phyloP scores from a whole-genome alignment of 1,140 invertebrate species.

The Tribolium castaneum region DNA sequence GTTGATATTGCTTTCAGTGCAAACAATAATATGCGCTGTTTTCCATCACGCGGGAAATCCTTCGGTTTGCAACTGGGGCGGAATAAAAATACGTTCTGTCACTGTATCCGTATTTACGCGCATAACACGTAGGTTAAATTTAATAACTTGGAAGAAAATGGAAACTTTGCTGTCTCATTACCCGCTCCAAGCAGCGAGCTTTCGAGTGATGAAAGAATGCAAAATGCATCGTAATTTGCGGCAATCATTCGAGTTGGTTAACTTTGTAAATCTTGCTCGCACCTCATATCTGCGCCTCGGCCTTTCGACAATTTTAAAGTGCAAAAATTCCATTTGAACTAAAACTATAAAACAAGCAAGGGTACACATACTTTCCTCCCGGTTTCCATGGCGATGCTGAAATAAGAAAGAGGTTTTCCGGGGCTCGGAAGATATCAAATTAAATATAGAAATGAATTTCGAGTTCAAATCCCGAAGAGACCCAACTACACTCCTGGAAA shows the following conservation, averaged over 20 bases:
- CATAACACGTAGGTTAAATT: not conserved
- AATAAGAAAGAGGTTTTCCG: conserved; percentile 47
- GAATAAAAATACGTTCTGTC: conserved; percentile 31
- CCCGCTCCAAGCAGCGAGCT: not conserved
- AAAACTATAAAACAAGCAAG: conserved; percentile 40
- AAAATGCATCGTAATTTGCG: conserved; percentile 7
- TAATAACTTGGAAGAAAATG: not conserved
- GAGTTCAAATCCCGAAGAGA: conserved; percentile 43
- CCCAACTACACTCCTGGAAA: conserved; percentile 47
- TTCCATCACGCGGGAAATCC: conserved; percentile 26
- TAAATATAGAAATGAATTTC: conserved; percentile 58
- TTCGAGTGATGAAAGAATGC: conserved; percentile 12
- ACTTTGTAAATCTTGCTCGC: conserved; percentile 15
- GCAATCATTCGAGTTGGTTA: conserved; percentile 17
- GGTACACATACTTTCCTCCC: conserved; percentile 33
- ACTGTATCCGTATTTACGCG: not conserved
- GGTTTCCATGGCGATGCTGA: conserved; percentile 48
- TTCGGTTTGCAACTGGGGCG: conserved; percentile 1
- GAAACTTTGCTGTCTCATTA: not conserved
- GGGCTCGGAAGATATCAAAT: conserved; percentile 49
- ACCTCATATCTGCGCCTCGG: not conserved
- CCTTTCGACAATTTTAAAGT: conserved; percentile 26
- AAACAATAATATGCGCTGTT: conserved; percentile 30
- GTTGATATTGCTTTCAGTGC: conserved; percentile 30
- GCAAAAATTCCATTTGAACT: conserved; percentile 37